These are phyloP conservation scores for Sebastes diploproa DNA, from an alignment of 2,797 vertebrate genomes.

Conservation along the genomic window DNA sequence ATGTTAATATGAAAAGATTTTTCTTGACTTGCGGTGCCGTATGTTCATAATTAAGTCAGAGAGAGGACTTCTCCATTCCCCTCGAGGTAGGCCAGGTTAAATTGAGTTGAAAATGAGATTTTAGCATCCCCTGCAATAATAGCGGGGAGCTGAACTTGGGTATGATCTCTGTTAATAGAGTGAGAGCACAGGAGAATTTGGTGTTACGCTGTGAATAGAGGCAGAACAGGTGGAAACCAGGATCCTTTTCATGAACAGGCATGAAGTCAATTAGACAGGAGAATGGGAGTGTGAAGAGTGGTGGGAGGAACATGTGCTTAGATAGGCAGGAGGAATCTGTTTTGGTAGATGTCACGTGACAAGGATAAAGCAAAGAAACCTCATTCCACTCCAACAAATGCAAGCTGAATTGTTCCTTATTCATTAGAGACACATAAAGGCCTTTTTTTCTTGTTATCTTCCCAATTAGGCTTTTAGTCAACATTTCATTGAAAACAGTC, in stretches of 20 bases:
- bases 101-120: slow-evolving; percentile 89
- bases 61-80: slow-evolving; percentile 54
- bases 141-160: slow-evolving; percentile 82
- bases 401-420: background rate
- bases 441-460: background rate
- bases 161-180: slow-evolving; percentile 87
- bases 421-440: background rate
- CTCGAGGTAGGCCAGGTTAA: slow-evolving; percentile 83
- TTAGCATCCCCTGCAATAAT: slow-evolving; percentile 85
- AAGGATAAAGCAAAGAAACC: slow-evolving; percentile 26
- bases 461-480: background rate
- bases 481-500: background rate
- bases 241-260: slow-evolving; percentile 84
- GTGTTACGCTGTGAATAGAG: slow-evolving; percentile 82
- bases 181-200: slow-evolving; percentile 86
- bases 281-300: slow-evolving; percentile 75
- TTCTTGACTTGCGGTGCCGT: slow-evolving; percentile 27
- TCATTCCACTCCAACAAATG: background rate
- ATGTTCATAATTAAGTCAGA: slow-evolving; percentile 68
- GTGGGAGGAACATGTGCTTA: slow-evolving; percentile 55
- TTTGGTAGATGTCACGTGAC: slow-evolving; percentile 49
- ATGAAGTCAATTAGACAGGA: slow-evolving; percentile 87
- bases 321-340: slow-evolving; percentile 36
- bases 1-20: slow-evolving; percentile 20
- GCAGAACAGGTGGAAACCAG: slow-evolving; percentile 84